These are phyloP conservation scores for Drosophila hamatofila DNA, from an alignment of 2,888 invertebrate genomes.

Conservation along the genomic window DNA sequence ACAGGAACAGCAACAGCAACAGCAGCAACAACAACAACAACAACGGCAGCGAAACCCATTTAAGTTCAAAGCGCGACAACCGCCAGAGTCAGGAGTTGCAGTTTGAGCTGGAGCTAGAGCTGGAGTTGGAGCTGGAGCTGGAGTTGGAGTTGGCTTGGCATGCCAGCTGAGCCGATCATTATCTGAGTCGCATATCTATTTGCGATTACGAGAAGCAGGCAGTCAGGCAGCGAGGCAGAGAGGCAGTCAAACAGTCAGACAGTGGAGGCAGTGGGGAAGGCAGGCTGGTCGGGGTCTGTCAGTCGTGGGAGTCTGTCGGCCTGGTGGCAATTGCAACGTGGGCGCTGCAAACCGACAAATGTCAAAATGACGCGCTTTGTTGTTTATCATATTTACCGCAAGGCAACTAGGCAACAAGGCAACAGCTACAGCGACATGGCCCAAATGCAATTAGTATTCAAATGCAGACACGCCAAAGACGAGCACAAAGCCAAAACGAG, in stretches of 20 bases:
- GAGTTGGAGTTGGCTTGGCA: conserved; percentile 15
- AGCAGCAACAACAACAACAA: conserved; percentile 20
- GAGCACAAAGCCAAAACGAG: conserved; percentile 76
- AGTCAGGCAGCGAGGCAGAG: background rate
- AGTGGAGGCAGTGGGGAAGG: background rate
- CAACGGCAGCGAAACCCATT: conserved; percentile 61
- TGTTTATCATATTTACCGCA: conserved; percentile 82
- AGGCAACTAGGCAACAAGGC: conserved; percentile 17
- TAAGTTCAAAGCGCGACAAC: conserved; percentile 80
- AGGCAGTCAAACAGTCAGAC: conserved; percentile 1
- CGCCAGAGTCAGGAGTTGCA: conserved; percentile 52
- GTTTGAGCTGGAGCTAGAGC: conserved; percentile 23
- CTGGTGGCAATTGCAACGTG: conserved; percentile 65
- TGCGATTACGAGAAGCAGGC: conserved; percentile 46
- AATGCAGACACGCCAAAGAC: conserved; percentile 71
- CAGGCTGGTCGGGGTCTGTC: conserved; percentile 40
- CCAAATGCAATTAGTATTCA: conserved; percentile 80
- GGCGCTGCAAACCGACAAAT: conserved; percentile 78
- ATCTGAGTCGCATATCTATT: conserved; percentile 75
- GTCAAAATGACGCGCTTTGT: conserved; percentile 82
- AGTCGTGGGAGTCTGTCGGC: conserved; percentile 73
- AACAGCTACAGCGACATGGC: conserved; percentile 27
- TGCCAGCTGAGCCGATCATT: conserved; percentile 61
- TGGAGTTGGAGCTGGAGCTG: conserved; percentile 16
- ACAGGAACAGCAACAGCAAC: conserved; percentile 27